Evolutionary conservation across 1,140 invertebrate species (phyloP).

Genomic region (Trichogramma pretiosum): DNA sequence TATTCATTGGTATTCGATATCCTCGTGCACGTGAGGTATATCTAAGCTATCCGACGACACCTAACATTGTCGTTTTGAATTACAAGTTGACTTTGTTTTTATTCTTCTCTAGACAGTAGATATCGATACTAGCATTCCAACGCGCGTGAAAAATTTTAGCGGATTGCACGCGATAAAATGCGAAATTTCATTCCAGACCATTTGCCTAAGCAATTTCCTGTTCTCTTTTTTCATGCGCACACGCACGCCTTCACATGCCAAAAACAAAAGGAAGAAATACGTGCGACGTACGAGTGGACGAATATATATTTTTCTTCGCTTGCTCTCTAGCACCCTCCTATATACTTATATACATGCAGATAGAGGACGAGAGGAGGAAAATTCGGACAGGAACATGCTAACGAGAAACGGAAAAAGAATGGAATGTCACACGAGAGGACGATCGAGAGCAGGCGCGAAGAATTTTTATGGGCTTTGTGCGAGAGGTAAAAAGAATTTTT

Average conservation of each 20-base stretch:
- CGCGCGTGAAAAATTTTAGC: neutral
- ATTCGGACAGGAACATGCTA: neutral
- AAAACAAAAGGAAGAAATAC: neutral
- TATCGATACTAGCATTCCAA: neutral
- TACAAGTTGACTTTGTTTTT: no score
- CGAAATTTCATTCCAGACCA: constrained; percentile 23
- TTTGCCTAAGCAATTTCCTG: constrained; percentile 22
- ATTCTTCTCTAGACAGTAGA: no score
- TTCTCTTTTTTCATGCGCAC: neutral
- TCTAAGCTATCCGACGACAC: no score
- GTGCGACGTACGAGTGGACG: constrained; percentile 1
- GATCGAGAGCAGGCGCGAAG: neutral
- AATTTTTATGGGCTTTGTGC: no score
- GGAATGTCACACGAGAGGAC: neutral
- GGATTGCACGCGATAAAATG: constrained; percentile 22
- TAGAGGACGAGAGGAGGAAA: neutral
- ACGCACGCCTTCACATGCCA: no score
- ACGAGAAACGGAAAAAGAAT: neutral
- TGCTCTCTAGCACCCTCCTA: no score
- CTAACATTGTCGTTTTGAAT: no score
- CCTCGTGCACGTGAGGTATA: no score
- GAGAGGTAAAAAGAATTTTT: no score
- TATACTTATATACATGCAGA: no score
- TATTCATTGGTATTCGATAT: no score
- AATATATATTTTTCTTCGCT: no score